Percentiles rank a stretch among this genome's conserved stretches.
phyloP scores from a whole-genome alignment of 2,113 vertebrate genomes.

The Oryzias celebensis region DNA sequence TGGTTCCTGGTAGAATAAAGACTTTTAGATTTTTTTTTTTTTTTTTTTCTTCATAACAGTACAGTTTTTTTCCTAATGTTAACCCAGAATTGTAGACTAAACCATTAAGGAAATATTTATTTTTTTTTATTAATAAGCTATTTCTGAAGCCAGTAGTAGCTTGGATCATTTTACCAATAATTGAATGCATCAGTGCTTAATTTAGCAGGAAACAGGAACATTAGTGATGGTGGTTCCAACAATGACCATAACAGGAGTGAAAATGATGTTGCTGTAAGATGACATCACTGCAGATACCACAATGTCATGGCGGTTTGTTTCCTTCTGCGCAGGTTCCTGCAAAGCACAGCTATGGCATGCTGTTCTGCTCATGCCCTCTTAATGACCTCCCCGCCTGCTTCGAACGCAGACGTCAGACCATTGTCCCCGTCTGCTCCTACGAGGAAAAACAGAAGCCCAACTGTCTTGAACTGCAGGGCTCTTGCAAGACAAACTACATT shows the following conservation, averaged over 20 bases:
- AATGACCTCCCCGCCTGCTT: constrained; percentile 85
- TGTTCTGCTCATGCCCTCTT: constrained; percentile 94
- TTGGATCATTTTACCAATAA: too few species aligned
- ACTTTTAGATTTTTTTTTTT: too few species aligned
- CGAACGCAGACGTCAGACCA: constrained; percentile 93
- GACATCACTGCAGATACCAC: neutral
- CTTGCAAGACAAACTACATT: constrained; percentile 75
- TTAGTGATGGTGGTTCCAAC: too few species aligned
- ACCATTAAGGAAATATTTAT: too few species aligned
- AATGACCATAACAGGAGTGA: neutral
- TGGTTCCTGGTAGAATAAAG: too few species aligned
- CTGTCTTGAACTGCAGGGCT: constrained; percentile 74
- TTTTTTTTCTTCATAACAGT: too few species aligned
- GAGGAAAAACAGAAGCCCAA: constrained; percentile 95
- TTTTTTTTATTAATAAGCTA: too few species aligned
- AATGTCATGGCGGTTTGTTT: neutral
- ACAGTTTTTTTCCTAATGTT: too few species aligned
- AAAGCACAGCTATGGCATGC: constrained; percentile 98
- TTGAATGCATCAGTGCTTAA: too few species aligned
- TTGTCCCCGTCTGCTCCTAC: constrained; percentile 97
- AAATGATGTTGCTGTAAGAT: neutral
- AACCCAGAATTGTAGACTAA: too few species aligned
- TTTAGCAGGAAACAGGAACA: too few species aligned
- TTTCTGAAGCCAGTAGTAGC: too few species aligned
- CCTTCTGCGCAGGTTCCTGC: constrained; percentile 83